Base-by-base conservation (phyloP, 2,797 vertebrate genomes). In the Catostomus latipinnis region DNA sequence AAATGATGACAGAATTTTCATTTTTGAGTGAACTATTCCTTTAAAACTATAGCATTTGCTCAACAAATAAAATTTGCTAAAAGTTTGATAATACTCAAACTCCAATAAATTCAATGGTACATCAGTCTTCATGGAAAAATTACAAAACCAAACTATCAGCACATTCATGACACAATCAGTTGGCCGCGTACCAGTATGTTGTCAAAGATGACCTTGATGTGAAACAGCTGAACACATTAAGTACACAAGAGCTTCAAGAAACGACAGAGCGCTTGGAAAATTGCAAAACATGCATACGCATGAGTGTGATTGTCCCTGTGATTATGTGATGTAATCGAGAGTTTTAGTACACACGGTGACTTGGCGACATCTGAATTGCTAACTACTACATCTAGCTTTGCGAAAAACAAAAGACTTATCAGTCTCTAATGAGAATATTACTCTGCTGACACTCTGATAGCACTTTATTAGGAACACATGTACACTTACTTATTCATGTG, bases 221-320 rank as follows among this genome's bases (percentile, higher is more conserved):
- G 8, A 68, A 16, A 46, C 13, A 22, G 11, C 2, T 52, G 70
- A 56, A 81, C 71, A 74, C 16, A 81, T 62, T 13, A 70, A 46
- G 6, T 60, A 66, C 14, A 48, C 8, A 52, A 70, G 16, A 43
- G 72, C 74, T 71, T 58, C 8, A 52, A 71, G 68, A 72, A 71
- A 80, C 43, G 43, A 66, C 52, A 11, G 78, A 75, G 66, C 66
- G 18, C 79, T 72, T 71, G 74, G 78, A 80, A 43, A 68, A 0
- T 13, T 62, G 76, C 80, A 80, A 82, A 57, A 11, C 48, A 43
- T 62, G 56, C 6, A 46, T 34, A 46, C 8, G 70, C 48, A 22
- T 43, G 60, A 62, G 60, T 12, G 67, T 34, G 63, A 61, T 56
- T n/a, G 1, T 50, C 11, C 63, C n/a, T 14, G 50, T 34, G 71